Base-by-base conservation (phyloP, 2,113 vertebrate genomes). In the Chionodraco myersi region DNA sequence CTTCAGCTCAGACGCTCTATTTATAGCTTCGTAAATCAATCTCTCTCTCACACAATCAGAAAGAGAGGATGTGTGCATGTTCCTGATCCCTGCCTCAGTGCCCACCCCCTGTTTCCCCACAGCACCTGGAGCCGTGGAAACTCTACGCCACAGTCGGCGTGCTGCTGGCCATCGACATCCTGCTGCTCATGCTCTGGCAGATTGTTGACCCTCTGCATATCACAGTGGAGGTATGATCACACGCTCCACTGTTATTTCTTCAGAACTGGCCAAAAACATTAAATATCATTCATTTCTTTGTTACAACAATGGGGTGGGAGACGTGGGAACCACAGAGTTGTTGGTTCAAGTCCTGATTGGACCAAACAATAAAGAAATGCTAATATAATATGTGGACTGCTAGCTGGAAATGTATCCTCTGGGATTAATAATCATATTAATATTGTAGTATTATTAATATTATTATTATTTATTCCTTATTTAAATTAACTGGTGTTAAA, bases 101-200 rank as follows among this genome's bases (percentile, higher is more conserved):
- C 83, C 72, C 36, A 6, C 36, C 36, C 23, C 23, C 2, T 80
- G 23, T 87, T 53, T 88, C 71, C 72, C 85, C 68, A 71, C 92
- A 98, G 96, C 97, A 97, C 62, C 83, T 98, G 92, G 97, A 98
- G 60, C 96, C 96, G 2, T 97, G 97, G 97, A 98, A 98, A 82
- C 95, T 98, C 6, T 97, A 97, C 0, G 92, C 95, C 12, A 98
- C 97, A 0, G 96, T 97, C 18, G 96, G 96, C 5, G 87, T 97
- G 34, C 87, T 98, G 21, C 94, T 98, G 54, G 92, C 94, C 72
- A 88, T 97, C 54, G 97, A 98, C 0, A 56, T 98, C 75, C 87
- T 98, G 51, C 96, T 96, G 0, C 87, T 98, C 0, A 92, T 95
- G 76, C 92, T 97, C 91, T 98, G 97, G 97, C 97, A 98, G 89